Conservation (phyloP, 2,797 vertebrate genomes). For the Chromobotia macracanthus region DNA sequence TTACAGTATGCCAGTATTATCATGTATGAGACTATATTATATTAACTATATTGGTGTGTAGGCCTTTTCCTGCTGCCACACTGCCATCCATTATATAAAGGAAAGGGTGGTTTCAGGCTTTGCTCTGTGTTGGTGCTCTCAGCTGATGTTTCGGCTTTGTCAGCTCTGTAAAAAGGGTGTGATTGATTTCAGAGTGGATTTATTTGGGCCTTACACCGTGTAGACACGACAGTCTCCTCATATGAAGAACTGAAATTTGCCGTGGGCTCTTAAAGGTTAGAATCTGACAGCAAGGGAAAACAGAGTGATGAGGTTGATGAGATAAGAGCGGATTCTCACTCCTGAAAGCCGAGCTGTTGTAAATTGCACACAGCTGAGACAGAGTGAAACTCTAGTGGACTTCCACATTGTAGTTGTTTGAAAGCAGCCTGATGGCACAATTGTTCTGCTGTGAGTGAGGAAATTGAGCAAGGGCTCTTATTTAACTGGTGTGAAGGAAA, state of each 20-base stretch:
- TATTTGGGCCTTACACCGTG: neutral
- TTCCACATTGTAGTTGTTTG: conserved; percentile 46
- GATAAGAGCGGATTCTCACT: conserved; percentile 18
- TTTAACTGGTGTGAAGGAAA: conserved; percentile 61
- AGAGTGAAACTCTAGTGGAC: conserved; percentile 56
- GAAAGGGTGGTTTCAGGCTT: neutral
- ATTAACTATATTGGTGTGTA: neutral
- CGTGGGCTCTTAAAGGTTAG: conserved; percentile 13
- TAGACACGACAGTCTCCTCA: neutral
- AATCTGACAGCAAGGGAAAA: conserved; percentile 39
- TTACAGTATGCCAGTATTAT: too few relatives aligned
- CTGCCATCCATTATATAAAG: neutral
- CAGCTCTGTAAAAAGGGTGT: conserved; percentile 5
- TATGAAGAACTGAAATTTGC: neutral
- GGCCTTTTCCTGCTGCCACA: neutral
- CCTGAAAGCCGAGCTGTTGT: conserved; percentile 40
- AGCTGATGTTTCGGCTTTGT: neutral
- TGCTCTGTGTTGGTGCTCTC: conserved; percentile 9
- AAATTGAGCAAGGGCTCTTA: conserved; percentile 62
- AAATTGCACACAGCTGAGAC: conserved; percentile 32
- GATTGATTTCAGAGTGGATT: neutral
- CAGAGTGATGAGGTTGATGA: conserved; percentile 43
- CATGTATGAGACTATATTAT: too few relatives aligned
- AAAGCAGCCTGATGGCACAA: conserved; percentile 43
- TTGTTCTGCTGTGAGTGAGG: conserved; percentile 61